Percentiles rank a stretch among this genome's conserved stretches.
Evolutionary conservation across 2,113 vertebrate species (phyloP).

Genomic region (Strigops habroptila): DNA sequence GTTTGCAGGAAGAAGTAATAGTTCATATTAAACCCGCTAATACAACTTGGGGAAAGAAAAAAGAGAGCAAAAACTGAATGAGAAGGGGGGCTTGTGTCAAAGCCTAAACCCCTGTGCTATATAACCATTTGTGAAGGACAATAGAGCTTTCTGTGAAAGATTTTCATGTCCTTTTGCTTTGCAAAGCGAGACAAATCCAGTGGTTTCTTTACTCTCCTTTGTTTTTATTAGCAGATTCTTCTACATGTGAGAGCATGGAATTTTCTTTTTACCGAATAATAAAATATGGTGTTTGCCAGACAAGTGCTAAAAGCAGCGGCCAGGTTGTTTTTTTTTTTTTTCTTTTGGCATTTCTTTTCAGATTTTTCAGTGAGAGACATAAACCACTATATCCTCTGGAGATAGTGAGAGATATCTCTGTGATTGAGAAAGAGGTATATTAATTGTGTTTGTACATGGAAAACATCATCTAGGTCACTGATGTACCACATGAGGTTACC

Average conservation of each 20-base stretch:
- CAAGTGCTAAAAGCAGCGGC: not conserved
- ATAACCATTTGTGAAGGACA: not conserved
- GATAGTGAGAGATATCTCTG: not conserved
- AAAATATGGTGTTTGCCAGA: not conserved
- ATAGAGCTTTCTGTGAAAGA: not conserved
- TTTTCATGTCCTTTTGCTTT: not conserved
- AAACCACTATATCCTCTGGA: not conserved
- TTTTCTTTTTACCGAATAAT: slow-evolving; percentile 17
- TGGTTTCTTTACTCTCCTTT: not conserved
- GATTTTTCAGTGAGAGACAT: not conserved
- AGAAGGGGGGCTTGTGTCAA: not conserved
- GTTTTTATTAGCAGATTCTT: slow-evolving; percentile 32
- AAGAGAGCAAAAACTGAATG: not conserved
- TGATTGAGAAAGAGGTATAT: not conserved
- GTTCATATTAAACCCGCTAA: not conserved
- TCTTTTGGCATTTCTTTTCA: not conserved
- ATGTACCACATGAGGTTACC: not conserved
- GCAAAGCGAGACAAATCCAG: not conserved
- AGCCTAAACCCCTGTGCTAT: not conserved
- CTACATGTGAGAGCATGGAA: slow-evolving; percentile 15
- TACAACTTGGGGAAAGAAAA: not conserved
- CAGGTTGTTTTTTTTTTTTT: not conserved
- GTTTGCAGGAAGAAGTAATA: not conserved
- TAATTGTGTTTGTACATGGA: not conserved
- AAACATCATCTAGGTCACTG: not conserved